Evolutionary conservation across 2,888 invertebrate genomes (phyloP), one percentile per base, ranked within the genome.

Genomic region (Drosophila austrosaltans): DNA sequence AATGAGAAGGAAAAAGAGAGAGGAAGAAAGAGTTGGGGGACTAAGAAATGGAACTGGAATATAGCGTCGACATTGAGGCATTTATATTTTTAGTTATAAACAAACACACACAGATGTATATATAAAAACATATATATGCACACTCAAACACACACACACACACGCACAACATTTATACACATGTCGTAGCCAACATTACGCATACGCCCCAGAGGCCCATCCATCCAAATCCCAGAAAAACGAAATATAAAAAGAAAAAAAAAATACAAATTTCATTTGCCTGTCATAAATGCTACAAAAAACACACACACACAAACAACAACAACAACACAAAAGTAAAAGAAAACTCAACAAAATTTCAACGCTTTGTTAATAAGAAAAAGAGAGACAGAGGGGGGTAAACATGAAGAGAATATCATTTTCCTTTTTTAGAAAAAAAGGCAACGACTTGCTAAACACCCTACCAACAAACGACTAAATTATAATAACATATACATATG

Each of bases 191-290:
- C 10, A 36, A 60, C 58, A 75, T 72, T 66, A 75, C 56, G 74
- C 77, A 65, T 63, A 75, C 77, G 72, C 72, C 63, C 76, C 44
- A 63, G 30, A 39, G 30, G 40, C 28, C 59, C 40, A 59, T 40
- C 40, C 42, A 59, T 28, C 42, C 30, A 42, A 59, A 59, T 59
- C 40, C 25, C 42, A 44, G 12, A 59, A 59, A 42, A 59, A 59
- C 30, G 20, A 59, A 59, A 59, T 22, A 42, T 12, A 42, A 28
- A 10, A 59, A 59, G 2, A 10, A 42, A 44, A 44, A 59, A 32
- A 36, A 20, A 42, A 59, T 42, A 36, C 36, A 28, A 59, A 44
- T 30, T 42, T 42, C n/a, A 39, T 59, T 59, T 48, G 48, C 25
- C 22, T 48, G 48, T 48, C 48, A 48, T 48, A 48, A 48, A 48